phyloP scores from a whole-genome alignment of 2,797 vertebrate species.

The Vipera ursinii region DNA sequence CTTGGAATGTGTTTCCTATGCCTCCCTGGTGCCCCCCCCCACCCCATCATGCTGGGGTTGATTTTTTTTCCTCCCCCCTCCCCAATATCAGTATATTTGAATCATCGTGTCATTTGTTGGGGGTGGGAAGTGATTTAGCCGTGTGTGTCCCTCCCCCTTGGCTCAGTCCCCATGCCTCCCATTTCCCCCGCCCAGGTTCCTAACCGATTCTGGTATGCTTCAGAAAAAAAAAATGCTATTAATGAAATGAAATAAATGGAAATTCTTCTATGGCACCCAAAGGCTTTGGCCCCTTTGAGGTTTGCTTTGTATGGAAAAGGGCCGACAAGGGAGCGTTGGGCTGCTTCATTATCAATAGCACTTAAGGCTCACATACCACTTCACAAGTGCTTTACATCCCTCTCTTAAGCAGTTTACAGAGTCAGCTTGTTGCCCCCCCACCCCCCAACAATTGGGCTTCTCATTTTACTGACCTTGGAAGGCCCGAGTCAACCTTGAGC shows the following conservation, averaged over 20 bases:
- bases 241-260: constrained; percentile 39
- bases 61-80: background rate
- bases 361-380: background rate
- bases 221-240: constrained; percentile 28
- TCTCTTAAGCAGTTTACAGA: background rate
- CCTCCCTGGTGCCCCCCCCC: background rate
- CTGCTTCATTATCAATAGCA: background rate
- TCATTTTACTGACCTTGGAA: background rate
- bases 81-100: constrained; percentile 17
- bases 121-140: constrained; percentile 12
- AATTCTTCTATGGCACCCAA: constrained; percentile 24
- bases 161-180: background rate
- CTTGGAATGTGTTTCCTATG: constrained; percentile 10
- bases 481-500: background rate
- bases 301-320: background rate
- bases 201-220: constrained; percentile 13
- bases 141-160: constrained; percentile 14
- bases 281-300: background rate
- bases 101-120: constrained; percentile 23
- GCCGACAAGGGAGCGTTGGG: background rate
- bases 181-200: background rate
- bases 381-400: background rate
- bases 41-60: constrained; percentile 12
- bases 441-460: background rate
- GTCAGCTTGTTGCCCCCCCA: background rate